Percentiles rank a stretch among this genome's conserved stretches.
Conservation (phyloP, 2,113 vertebrate species). For the Psittacara wagleri region DNA sequence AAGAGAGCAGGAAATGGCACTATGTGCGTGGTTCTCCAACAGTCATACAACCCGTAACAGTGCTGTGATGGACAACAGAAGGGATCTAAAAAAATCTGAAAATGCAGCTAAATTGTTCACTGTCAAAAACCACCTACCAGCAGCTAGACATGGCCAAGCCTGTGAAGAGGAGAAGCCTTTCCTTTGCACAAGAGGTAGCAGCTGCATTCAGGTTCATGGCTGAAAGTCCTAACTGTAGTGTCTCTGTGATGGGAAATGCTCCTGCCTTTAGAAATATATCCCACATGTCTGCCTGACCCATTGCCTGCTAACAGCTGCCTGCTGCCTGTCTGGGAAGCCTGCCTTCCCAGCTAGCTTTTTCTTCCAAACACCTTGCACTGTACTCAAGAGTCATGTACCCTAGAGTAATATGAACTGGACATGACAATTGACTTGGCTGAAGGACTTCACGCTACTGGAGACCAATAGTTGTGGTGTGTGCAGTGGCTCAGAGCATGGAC, state of each 20-base stretch:
- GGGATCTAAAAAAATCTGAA: not conserved
- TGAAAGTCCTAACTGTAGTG: not conserved
- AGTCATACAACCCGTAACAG: not conserved
- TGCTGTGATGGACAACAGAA: not conserved
- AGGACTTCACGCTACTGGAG: not conserved
- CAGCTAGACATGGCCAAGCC: not conserved
- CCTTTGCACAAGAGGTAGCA: not conserved
- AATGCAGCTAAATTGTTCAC: not conserved
- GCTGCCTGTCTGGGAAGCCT: not conserved
- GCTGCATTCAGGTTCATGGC: not conserved
- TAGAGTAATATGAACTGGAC: not conserved
- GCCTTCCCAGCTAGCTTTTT: not conserved
- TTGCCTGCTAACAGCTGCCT: not conserved
- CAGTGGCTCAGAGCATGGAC: not conserved
- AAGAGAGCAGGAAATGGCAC: not conserved
- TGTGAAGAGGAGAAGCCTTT: not conserved
- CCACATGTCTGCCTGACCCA: not conserved
- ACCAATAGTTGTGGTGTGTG: not conserved
- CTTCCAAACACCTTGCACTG: not conserved
- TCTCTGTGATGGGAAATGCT: not conserved
- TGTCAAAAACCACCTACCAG: not conserved
- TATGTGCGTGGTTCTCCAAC: accelerated
- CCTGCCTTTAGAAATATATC: not conserved
- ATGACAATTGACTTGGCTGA: not conserved
- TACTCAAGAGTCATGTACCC: not conserved